Percentiles rank a stretch among this genome's conserved stretches.
Conservation (phyloP, 2,113 vertebrate genomes). For the Ondatra zibethicus region DNA sequence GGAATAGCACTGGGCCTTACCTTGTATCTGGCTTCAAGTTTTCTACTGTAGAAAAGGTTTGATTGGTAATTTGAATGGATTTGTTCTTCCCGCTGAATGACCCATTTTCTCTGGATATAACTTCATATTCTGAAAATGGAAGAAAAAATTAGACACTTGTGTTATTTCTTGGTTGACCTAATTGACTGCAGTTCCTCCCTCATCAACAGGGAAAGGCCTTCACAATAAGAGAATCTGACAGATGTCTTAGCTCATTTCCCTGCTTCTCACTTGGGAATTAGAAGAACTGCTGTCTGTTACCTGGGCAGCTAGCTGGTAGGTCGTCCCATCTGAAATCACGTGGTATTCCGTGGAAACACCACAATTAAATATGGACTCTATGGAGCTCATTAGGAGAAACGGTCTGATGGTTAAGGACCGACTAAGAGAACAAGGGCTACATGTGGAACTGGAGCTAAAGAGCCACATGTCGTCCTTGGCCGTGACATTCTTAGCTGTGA, state of each 20-base stretch:
- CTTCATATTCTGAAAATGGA: slow-evolving; percentile 93
- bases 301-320: background rate
- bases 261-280: background rate
- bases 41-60: too few species aligned
- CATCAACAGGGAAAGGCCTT: background rate
- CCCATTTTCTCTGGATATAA: slow-evolving; percentile 93
- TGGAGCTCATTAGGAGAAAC: background rate
- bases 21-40: slow-evolving; percentile 97
- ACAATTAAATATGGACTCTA: slow-evolving; percentile 24
- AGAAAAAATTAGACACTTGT: background rate
- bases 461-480: background rate
- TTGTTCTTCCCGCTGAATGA: slow-evolving; percentile 89
- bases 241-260: background rate
- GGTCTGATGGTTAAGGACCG: background rate
- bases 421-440: background rate
- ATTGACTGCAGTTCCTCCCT: background rate
- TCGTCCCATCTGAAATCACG: slow-evolving; percentile 9
- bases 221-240: slow-evolving; percentile 11
- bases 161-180: background rate
- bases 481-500: slow-evolving; percentile 11
- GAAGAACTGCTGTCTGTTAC: background rate
- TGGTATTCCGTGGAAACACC: background rate
- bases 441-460: background rate
- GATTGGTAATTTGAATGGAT: slow-evolving; percentile 94
- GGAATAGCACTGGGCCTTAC: slow-evolving; percentile 82